Evolutionary conservation across 92 coral and sea anemone species (phyloP).

Genomic region (Phenganax stokvisi): DNA sequence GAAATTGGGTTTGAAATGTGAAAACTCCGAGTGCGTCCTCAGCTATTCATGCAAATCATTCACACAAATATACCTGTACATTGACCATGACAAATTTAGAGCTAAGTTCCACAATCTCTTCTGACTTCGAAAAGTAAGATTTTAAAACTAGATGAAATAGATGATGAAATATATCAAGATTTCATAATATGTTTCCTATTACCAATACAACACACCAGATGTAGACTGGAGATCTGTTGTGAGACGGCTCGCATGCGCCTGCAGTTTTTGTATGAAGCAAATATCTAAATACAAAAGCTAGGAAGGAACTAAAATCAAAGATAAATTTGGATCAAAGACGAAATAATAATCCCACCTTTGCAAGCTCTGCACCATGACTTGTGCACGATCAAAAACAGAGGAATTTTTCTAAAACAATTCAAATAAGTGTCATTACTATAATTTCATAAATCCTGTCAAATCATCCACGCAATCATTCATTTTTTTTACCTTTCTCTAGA

Average conservation of each 20-base stretch:
- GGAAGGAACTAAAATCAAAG: too few species aligned
- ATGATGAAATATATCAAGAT: neutral
- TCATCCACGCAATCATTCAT: too few species aligned
- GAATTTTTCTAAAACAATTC: constrained; percentile 55
- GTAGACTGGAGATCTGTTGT: neutral
- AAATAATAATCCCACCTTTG: constrained; percentile 53
- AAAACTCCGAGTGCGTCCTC: neutral
- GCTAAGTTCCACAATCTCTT: constrained; percentile 62
- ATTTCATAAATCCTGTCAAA: neutral
- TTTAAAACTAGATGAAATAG: constrained; percentile 51
- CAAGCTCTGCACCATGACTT: constrained; percentile 84
- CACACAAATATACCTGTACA: constrained; percentile 44
- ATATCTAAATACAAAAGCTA: too few species aligned
- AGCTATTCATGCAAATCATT: neutral
- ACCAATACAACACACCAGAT: too few species aligned
- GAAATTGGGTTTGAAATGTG: too few species aligned
- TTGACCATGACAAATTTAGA: constrained; percentile 85
- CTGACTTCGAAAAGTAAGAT: constrained; percentile 65
- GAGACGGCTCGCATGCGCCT: neutral
- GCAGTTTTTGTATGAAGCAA: too few species aligned
- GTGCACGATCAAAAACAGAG: constrained; percentile 70
- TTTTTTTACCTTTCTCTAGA: constrained; percentile 22
- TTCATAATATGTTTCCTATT: too few species aligned
- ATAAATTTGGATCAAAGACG: neutral
- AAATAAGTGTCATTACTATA: neutral